A percentile compares a stretch with the other conserved stretches of the same genome.
Evolutionary conservation across 2,888 invertebrate species (phyloP).

Genomic region (Drosophila anomalata): DNA sequence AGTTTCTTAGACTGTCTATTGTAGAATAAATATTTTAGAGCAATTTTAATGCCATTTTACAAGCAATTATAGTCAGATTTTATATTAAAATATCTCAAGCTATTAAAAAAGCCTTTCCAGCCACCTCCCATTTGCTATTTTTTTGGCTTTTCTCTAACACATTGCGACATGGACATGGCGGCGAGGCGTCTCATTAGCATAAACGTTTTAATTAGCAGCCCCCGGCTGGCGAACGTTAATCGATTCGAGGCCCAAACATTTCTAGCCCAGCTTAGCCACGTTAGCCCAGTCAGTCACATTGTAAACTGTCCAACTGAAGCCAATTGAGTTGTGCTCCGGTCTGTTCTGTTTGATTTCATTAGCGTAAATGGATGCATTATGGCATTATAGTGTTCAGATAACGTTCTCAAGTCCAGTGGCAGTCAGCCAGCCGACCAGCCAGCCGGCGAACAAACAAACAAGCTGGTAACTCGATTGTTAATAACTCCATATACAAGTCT

Average conservation of each 20-base stretch:
- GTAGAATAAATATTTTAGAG: background rate
- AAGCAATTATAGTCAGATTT: too few relatives aligned
- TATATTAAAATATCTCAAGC: conserved; percentile 12
- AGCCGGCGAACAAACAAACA: conserved; percentile 30
- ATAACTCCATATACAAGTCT: conserved; percentile 50
- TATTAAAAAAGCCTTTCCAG: conserved; percentile 21
- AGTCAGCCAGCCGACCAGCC: background rate
- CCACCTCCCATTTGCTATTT: background rate
- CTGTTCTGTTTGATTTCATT: conserved; percentile 64
- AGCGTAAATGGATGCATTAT: conserved; percentile 57
- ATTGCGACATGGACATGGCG: conserved; percentile 54
- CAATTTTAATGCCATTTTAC: too few relatives aligned
- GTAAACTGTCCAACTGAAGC: conserved; percentile 60
- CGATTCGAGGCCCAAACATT: conserved; percentile 36
- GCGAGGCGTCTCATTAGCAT: conserved; percentile 62
- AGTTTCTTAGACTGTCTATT: too few relatives aligned
- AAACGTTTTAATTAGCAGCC: conserved; percentile 70
- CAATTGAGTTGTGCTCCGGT: conserved; percentile 64
- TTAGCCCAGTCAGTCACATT: conserved; percentile 15
- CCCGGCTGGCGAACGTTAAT: conserved; percentile 17
- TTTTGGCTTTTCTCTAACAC: conserved; percentile 33
- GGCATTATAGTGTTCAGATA: conserved; percentile 37
- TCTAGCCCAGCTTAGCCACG: conserved; percentile 10
- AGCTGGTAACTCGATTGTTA: conserved; percentile 41
- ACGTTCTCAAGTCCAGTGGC: conserved; percentile 29